phyloP scores from a whole-genome alignment of 2,888 invertebrate genomes.

The Hypolimnas misippus region DNA sequence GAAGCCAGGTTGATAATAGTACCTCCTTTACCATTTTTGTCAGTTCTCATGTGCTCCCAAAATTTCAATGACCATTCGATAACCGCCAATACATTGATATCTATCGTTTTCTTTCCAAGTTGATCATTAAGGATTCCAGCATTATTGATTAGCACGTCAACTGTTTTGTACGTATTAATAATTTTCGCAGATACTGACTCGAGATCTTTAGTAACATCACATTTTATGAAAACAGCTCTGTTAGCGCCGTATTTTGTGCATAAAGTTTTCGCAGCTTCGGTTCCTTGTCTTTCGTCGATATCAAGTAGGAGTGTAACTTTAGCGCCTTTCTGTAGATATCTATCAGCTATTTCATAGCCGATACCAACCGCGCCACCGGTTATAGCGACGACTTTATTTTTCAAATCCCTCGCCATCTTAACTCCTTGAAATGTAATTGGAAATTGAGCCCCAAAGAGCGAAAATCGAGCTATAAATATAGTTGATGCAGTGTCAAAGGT shows the following conservation, averaged over 20 bases:
- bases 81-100: conserved; percentile 63
- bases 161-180: conserved; percentile 56
- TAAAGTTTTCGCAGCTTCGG: conserved; percentile 65
- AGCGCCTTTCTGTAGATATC: conserved; percentile 67
- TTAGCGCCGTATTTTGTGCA: conserved; percentile 71
- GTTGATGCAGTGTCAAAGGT: conserved; percentile 3
- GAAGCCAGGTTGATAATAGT: conserved; percentile 87
- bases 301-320: conserved; percentile 54
- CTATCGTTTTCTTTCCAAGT: conserved; percentile 53
- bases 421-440: not conserved
- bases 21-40: conserved; percentile 84
- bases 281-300: conserved; percentile 58
- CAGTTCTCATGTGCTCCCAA: conserved; percentile 83
- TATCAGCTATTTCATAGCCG: conserved; percentile 72
- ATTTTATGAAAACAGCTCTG: conserved; percentile 73
- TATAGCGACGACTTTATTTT: conserved; percentile 55
- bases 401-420: conserved; percentile 39
- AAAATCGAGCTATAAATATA: conserved; percentile 13
- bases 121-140: conserved; percentile 65
- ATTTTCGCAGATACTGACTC: conserved; percentile 63
- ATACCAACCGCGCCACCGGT: conserved; percentile 84
- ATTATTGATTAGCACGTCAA: conserved; percentile 74
- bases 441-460: conserved; percentile 1
- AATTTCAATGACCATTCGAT: conserved; percentile 77
- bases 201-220: conserved; percentile 79